A percentile compares a stretch with the other conserved stretches of the same genome.
phyloP scores from a whole-genome alignment of 2,888 invertebrate genomes.

The Drosophila paramelanica region DNA sequence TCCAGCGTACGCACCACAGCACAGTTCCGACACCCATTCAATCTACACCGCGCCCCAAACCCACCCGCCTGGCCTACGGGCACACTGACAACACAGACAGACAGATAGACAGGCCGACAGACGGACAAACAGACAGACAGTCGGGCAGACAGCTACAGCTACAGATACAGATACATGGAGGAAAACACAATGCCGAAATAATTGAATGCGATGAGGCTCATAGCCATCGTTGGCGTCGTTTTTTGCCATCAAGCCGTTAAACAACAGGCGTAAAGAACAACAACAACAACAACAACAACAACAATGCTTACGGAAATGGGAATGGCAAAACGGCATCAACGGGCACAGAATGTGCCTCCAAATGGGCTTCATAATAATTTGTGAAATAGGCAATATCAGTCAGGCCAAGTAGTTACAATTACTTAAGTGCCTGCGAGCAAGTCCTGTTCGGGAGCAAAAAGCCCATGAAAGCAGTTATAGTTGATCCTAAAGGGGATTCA shows the following conservation, averaged over 20 bases:
- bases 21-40: constrained; percentile 52
- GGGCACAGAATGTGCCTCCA: constrained; percentile 66
- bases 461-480: constrained; percentile 13
- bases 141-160: constrained; percentile 16
- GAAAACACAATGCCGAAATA: constrained; percentile 76
- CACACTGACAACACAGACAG: constrained; percentile 14
- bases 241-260: constrained; percentile 79
- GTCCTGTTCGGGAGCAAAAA: constrained; percentile 6
- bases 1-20: constrained; percentile 67
- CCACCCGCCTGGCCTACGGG: constrained; percentile 46
- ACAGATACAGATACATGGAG: constrained; percentile 51
- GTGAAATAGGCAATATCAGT: constrained; percentile 80
- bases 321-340: constrained; percentile 33
- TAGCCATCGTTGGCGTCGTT: constrained; percentile 70
- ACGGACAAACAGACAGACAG: constrained; percentile 3
- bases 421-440: constrained; percentile 72
- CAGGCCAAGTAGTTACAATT: constrained; percentile 77
- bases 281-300: constrained; percentile 48
- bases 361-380: constrained; percentile 78
- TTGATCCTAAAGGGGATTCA: constrained; percentile 28
- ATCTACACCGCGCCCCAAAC: constrained; percentile 19
- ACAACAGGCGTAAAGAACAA: constrained; percentile 73
- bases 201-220: constrained; percentile 81
- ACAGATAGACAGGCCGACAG: constrained; percentile 3
- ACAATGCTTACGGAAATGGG: constrained; percentile 29